Base-by-base conservation (phyloP, 2,113 vertebrate species). In the Gambusia holbrooki region DNA sequence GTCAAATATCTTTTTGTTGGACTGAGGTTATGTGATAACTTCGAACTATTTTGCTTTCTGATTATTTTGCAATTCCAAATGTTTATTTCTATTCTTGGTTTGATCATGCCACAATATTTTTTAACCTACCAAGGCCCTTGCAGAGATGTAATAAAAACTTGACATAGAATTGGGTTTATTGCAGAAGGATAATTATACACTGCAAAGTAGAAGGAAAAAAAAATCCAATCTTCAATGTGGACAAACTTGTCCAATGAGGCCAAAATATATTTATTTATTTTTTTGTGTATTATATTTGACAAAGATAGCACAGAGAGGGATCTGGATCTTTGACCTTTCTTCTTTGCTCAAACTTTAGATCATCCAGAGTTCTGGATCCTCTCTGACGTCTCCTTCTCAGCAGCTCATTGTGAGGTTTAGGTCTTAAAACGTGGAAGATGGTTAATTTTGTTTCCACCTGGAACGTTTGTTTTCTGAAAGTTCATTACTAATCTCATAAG, bases 1-100 rank as follows among this genome's bases (percentile, higher is more conserved):
- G 60, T 65, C 74, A 5, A 62, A 84, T 30, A 54, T n/a, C 66
- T 19, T 69, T n/a, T 30, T 61, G 25, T 69, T 19, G 27, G 29
- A 42, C 14, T 7, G 22, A 74, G 72, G 45, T 66, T 37, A 58
- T 48, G 25, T 58, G 51, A n/a, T 58, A 25, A 8, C 29, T 1
- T 69, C 17, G 45, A 60, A 60, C 61, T 75, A 33, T 30, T 12
- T 60, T 54, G 54, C 4, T 37, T 9, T 40, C 35, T 48, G 13
- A 65, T 25, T 37, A 13, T 64, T 22, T 65, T 65, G 25, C 17
- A n/a, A 25, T 25, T 58, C 9, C 22, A 7, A 58, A 7, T n/a
- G n/a, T 58, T 58, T 60, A 60, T n/a, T 60, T 32, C 4, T 5
- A 15, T 60, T 63, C 48, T 19, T 0, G 5, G 30, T 54, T 62